Conservation (phyloP, 2,888 invertebrate species). For the Julus scanicus region DNA sequence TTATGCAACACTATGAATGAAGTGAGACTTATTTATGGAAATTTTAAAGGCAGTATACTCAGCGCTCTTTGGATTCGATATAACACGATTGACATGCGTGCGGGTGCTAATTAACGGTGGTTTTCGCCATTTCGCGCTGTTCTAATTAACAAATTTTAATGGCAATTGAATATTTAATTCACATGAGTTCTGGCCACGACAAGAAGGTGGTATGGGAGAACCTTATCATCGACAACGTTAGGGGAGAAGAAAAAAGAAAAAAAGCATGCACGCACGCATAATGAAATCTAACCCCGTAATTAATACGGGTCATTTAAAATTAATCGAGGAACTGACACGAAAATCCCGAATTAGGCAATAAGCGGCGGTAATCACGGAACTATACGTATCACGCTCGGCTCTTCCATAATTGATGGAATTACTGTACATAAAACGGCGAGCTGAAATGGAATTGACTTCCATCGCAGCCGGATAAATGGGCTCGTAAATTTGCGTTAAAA, state of each 20-base stretch:
- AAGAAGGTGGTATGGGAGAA: not conserved
- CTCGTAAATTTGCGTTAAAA: not conserved
- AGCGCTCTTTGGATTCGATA: too few relatives aligned
- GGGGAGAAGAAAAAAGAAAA: not conserved
- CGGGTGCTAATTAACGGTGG: not conserved
- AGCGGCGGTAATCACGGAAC: too few relatives aligned
- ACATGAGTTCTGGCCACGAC: not conserved
- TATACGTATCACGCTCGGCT: not conserved
- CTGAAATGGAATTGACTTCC: constrained; percentile 27
- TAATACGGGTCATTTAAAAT: constrained; percentile 23
- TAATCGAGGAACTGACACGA: not conserved
- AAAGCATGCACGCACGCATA: not conserved
- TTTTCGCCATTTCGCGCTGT: not conserved
- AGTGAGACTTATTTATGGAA: too few relatives aligned
- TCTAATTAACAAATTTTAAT: not conserved
- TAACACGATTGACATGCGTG: too few relatives aligned
- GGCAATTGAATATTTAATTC: not conserved
- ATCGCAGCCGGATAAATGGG: not conserved
- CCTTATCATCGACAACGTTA: not conserved
- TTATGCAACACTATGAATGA: too few relatives aligned
- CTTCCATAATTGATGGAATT: not conserved
- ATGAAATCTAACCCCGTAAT: constrained; percentile 28
- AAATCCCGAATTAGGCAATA: too few relatives aligned
- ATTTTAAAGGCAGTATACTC: too few relatives aligned
- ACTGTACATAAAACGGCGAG: not conserved